Percentiles rank a stretch among this genome's conserved stretches.
phyloP scores from a whole-genome alignment of 2,888 invertebrate genomes.

The Heterodera filipjevi region DNA sequence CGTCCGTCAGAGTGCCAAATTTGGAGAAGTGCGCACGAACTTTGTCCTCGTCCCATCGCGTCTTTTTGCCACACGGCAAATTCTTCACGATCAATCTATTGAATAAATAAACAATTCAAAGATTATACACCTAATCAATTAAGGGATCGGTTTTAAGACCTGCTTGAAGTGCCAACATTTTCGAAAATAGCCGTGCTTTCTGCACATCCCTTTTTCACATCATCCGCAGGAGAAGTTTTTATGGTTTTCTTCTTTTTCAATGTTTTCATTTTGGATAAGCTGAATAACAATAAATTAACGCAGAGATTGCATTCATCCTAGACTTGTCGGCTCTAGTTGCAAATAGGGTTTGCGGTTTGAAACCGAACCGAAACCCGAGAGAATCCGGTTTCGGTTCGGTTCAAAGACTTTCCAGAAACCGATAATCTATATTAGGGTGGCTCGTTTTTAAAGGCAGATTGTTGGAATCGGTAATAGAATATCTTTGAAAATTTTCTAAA shows the following conservation, averaged over 20 bases:
- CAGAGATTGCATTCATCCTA: too few species aligned
- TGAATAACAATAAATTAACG: too few species aligned
- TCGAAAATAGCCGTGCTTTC: neutral
- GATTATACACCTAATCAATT: neutral
- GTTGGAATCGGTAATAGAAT: too few species aligned
- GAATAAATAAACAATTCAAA: neutral
- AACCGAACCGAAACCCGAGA: too few species aligned
- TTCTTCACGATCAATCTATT: conserved; percentile 57
- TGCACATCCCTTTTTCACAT: neutral
- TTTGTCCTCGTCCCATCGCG: conserved; percentile 51
- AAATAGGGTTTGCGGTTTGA: too few species aligned
- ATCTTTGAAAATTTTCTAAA: too few species aligned
- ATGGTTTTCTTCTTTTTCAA: neutral
- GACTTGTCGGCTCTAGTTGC: too few species aligned
- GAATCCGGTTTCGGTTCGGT: too few species aligned
- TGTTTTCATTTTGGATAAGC: too few species aligned
- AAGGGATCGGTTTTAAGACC: neutral
- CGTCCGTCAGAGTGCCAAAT: conserved; percentile 76
- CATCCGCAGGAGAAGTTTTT: neutral
- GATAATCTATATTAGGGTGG: too few species aligned
- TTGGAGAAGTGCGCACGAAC: conserved; percentile 50
- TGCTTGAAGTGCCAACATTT: neutral
- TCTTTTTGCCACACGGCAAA: conserved; percentile 46
- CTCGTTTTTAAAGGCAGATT: too few species aligned
- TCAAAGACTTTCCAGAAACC: too few species aligned